Evolutionary conservation across 2,888 invertebrate species (phyloP).

Genomic region (Eulithis prunata): DNA sequence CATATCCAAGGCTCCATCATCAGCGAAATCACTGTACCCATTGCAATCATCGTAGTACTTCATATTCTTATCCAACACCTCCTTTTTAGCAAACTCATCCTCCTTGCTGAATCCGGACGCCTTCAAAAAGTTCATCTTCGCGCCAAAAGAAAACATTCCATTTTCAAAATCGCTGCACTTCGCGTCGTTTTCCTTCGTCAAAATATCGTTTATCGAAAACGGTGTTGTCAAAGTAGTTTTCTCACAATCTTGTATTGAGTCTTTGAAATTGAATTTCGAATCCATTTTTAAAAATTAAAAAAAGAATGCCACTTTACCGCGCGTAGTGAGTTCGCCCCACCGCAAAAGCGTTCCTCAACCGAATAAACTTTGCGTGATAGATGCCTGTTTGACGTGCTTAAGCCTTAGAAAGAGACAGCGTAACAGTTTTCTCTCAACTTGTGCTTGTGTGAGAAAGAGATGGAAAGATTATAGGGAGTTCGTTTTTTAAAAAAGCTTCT

Average conservation of each 20-base stretch:
- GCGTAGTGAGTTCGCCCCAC: slow-evolving; percentile 69
- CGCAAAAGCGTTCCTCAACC: slow-evolving; percentile 81
- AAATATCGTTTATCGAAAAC: slow-evolving; percentile 89
- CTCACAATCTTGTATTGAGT: slow-evolving; percentile 72
- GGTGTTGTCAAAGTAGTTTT: slow-evolving; percentile 84
- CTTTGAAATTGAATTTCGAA: slow-evolving; percentile 63
- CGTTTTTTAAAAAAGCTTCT: slow-evolving; percentile 78
- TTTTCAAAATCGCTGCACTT: slow-evolving; percentile 73
- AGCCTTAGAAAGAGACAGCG: slow-evolving; percentile 73
- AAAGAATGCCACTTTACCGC: slow-evolving; percentile 64
- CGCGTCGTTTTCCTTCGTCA: slow-evolving; percentile 83
- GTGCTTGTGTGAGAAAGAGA: slow-evolving; percentile 54
- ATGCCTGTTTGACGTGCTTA: slow-evolving; percentile 76
- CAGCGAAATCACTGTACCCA: slow-evolving; percentile 68
- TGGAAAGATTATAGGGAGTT: slow-evolving; percentile 59
- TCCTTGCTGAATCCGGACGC: slow-evolving; percentile 58
- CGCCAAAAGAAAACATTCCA: slow-evolving; percentile 75
- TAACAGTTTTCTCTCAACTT: slow-evolving; percentile 31
- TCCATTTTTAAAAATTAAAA: slow-evolving; percentile 68
- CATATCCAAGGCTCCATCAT: slow-evolving; percentile 80
- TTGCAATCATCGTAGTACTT: slow-evolving; percentile 75
- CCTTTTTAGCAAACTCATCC: slow-evolving; percentile 64
- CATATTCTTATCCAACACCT: slow-evolving; percentile 69
- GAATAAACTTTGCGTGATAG: slow-evolving; percentile 81
- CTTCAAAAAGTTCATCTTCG: slow-evolving; percentile 70